Evolutionary conservation across 2,888 invertebrate species (phyloP), one percentile per base, ranked within the genome.

Genomic region (Andrena fulva): DNA sequence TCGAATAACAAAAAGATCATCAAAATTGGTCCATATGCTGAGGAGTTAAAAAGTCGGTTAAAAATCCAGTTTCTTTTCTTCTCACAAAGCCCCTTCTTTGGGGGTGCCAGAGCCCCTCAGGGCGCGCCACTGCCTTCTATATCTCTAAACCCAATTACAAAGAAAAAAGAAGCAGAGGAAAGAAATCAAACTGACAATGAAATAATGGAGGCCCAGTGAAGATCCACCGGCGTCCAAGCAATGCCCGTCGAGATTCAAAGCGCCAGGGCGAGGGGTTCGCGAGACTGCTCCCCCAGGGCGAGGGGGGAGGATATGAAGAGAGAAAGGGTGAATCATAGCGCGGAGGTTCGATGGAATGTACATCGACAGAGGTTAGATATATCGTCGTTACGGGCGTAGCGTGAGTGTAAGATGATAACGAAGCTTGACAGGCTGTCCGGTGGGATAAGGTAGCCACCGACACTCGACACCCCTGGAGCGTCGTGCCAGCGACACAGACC

Each of bases 381-480:
- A 88, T 85, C 77, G 77, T 80, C 74, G 81, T 88, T 83, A 86
- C 83, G 77, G 78, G 81, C 85, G 83, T 83, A 88, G 89, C 87
- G 88, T 88, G 90, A 87, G 89, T 92, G 93, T 92, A 93, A 93
- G 92, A 92, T 85, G 92, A 92, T 94, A 94, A 93, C 88, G 93
- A 93, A 90, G 94, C 91, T 92, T 92, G 94, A 93, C 93, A 92
- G 92, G 91, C 92, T 92, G 92, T 93, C 93, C 91, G 90, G 89
- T 90, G 89, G 91, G 90, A 93, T 92, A 90, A 92, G 89, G 91
- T 93, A 91, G 93, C 93, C 91, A 91, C 91, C 87, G 93, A 92
- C 85, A 93, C 89, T 91, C 86, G 92, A 93, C 91, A 93, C 91
- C 90, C 87, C 83, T 73, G 87, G 86, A 85, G 86, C 87, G 87